Evolutionary conservation across 2,888 invertebrate genomes (phyloP), one percentile per base, ranked within the genome.

Genomic region (Drosophila maculinotata): DNA sequence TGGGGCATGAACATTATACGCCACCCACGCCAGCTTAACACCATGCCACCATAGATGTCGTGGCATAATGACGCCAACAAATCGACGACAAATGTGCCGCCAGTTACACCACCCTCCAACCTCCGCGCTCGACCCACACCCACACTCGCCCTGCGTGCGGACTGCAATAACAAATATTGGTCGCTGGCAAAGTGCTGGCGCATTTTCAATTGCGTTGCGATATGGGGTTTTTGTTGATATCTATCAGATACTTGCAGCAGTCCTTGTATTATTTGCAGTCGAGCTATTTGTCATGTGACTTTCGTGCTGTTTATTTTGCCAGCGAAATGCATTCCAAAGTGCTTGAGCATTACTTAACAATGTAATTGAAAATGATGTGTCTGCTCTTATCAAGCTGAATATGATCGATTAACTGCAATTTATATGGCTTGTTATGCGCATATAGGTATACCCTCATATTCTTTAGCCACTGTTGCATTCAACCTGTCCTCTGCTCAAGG

Each of bases 21-120:
- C 17, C 36, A 17, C 8, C 25, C 15, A 2, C 2, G 1, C 10
- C 38, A 7, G 9, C 15, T 25, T 14, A 25, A 30, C 36, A 38
- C 28, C 53, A 15, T 30, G 17, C 63, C 49, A 60, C 36, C 33
- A 38, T 17, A 31, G 25, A 42, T 26, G 25, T 23, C 31, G 12
- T 42, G 60, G 47, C 83, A 73, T 80, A 83, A 86, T 86, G 80
- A 83, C 83, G 86, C 83, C 80, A 83, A 67, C 87, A 79, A 86
- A 79, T 83, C 76, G 76, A 69, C 74, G 74, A 63, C 84, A 83
- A 86, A 76, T 86, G 70, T 26, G 48, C 52, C 49, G 30, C 36
- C 44, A 38, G 42, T 42, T 44, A 62, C 51, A 42, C 23, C 36
- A 35, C 28, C 33, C 20, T 7, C 25, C 33, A n/a, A n/a, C n/a